Evolutionary conservation across 2,888 invertebrate genomes (phyloP).

Genomic region (Agriotes lineatus): DNA sequence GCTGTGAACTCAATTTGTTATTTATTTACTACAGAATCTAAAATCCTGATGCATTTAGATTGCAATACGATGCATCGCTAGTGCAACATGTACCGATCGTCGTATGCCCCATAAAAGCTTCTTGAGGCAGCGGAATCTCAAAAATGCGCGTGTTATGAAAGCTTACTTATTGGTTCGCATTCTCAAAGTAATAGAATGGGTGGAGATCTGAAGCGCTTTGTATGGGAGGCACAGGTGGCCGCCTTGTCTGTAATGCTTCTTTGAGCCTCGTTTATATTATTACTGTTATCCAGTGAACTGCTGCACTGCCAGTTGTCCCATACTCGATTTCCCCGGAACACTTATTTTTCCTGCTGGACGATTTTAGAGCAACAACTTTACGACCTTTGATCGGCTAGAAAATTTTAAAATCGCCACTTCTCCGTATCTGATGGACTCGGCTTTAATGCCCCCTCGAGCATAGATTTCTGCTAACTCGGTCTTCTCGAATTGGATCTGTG

Average conservation of each 20-base stretch:
- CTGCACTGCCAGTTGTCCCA: background rate
- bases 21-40: too few relatives aligned
- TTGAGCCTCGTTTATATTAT: slow-evolving; percentile 30
- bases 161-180: slow-evolving; percentile 22
- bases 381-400: slow-evolving; percentile 12
- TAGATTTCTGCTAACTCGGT: slow-evolving; percentile 2
- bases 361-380: background rate
- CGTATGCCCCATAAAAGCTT: too few relatives aligned
- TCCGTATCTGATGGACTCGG: slow-evolving; percentile 7
- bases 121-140: background rate
- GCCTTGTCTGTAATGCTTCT: slow-evolving; percentile 37
- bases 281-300: slow-evolving; percentile 26
- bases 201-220: slow-evolving; percentile 28
- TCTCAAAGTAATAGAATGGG: slow-evolving; percentile 31
- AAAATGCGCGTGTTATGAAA: slow-evolving; percentile 25
- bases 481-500: background rate
- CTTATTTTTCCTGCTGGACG: background rate
- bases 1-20: too few relatives aligned
- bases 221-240: slow-evolving; percentile 38
- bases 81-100: too few relatives aligned
- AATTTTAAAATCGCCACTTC: background rate
- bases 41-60: too few relatives aligned
- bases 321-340: slow-evolving; percentile 7
- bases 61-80: too few relatives aligned
- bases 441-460: slow-evolving; percentile 13